Conservation (phyloP, 1,140 invertebrate genomes). For the Drosophila grimshawi region DNA sequence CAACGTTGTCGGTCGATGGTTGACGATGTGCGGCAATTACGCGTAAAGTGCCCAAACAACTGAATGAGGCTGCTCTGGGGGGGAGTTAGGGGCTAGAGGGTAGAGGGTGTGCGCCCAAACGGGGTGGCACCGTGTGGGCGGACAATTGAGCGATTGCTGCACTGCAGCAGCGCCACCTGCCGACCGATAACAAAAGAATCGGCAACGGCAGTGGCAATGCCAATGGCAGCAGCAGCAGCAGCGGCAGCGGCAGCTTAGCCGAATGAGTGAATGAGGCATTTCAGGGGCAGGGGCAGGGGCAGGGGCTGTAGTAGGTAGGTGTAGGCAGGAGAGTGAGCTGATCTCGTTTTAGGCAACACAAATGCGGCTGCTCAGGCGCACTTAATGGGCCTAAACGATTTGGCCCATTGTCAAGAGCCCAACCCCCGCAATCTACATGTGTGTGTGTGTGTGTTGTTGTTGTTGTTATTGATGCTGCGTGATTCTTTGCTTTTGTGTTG, state of each 20-base stretch:
- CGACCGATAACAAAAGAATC: constrained; percentile 12
- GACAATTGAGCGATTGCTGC: constrained; percentile 15
- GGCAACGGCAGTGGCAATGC: too few species aligned
- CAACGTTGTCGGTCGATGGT: constrained; percentile 29
- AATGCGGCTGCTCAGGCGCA: constrained; percentile 20
- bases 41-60: constrained; percentile 66
- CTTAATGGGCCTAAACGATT: constrained; percentile 52
- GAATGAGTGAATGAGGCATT: neutral
- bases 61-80: neutral
- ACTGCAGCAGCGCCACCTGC: constrained; percentile 35
- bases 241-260: constrained; percentile 2
- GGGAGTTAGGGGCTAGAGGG: neutral
- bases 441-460: neutral
- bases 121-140: constrained; percentile 17
- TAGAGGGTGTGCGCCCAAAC: neutral
- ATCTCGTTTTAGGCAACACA: constrained; percentile 33
- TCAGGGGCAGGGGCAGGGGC: neutral
- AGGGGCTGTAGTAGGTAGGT: neutral
- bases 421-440: constrained; percentile 9
- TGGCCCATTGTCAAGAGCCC: constrained; percentile 39
- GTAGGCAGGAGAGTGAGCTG: constrained; percentile 21
- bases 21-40: constrained; percentile 69
- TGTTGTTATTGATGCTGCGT: neutral
- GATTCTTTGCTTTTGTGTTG: constrained; percentile 16
- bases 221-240: too few species aligned